Evolutionary conservation across 2,888 invertebrate species (phyloP).

Genomic region (Drosophila meridiana): DNA sequence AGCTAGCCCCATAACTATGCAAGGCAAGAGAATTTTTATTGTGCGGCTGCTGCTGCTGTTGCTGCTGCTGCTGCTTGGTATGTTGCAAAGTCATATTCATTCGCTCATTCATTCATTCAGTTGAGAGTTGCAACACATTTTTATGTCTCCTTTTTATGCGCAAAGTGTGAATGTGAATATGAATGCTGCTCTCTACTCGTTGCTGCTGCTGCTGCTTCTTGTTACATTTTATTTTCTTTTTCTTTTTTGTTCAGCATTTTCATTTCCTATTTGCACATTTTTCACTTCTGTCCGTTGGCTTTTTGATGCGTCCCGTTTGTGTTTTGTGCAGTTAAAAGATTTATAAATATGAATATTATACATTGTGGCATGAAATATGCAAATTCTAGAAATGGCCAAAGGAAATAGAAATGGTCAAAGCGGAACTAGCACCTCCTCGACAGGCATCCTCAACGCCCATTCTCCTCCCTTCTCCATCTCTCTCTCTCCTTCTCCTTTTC

Average conservation of each 20-base stretch:
- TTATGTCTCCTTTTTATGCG: constrained; percentile 70
- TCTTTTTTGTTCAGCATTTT: constrained; percentile 47
- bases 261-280: constrained; percentile 78
- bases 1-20: constrained; percentile 57
- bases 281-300: constrained; percentile 71
- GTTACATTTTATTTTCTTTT: constrained; percentile 40
- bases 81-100: constrained; percentile 69
- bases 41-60: constrained; percentile 41
- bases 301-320: constrained; percentile 77
- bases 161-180: constrained; percentile 65
- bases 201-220: constrained; percentile 16
- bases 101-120: constrained; percentile 67
- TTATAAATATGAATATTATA: constrained; percentile 81
- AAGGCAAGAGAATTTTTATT: constrained; percentile 66
- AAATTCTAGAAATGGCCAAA: constrained; percentile 75
- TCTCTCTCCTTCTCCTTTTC: not conserved
- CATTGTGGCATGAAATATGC: constrained; percentile 80
- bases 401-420: constrained; percentile 75
- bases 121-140: constrained; percentile 75
- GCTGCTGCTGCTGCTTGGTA: constrained; percentile 16
- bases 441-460: not conserved
- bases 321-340: constrained; percentile 78
- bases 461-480: not conserved
- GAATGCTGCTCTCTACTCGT: constrained; percentile 11
- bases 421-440: constrained; percentile 60